Conservation (phyloP, 2,113 vertebrate genomes). For the Oreochromis tanganicae region DNA sequence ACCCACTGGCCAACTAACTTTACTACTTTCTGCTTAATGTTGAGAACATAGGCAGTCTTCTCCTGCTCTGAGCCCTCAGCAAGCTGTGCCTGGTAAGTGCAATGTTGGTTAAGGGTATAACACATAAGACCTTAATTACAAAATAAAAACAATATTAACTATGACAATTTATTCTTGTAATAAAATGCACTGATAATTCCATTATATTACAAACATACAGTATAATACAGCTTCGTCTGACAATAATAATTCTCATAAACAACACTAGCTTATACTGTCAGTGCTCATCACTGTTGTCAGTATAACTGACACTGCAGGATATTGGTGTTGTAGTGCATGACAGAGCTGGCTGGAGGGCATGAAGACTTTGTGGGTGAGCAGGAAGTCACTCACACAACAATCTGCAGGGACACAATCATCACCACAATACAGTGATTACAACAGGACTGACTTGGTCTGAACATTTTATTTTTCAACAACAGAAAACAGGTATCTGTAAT, state of each 20-base stretch:
- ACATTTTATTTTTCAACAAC: neutral
- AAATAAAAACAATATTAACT: neutral
- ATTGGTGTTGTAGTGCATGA: constrained; percentile 84
- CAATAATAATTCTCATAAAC: neutral
- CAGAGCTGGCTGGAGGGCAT: constrained; percentile 88
- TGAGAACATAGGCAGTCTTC: constrained; percentile 77
- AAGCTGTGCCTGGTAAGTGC: constrained; percentile 81
- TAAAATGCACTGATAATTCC: accelerated
- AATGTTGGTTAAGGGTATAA: constrained; percentile 70
- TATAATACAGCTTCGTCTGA: neutral
- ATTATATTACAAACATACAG: accelerated
- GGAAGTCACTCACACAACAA: constrained; percentile 83
- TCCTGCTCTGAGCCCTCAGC: constrained; percentile 84
- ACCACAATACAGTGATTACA: neutral
- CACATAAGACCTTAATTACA: neutral
- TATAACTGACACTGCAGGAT: constrained; percentile 71
- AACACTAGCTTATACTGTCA: neutral
- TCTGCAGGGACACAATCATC: constrained; percentile 68
- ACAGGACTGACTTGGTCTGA: neutral
- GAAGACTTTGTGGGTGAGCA: constrained; percentile 89
- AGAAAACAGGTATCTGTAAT: neutral
- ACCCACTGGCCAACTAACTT: constrained; percentile 87
- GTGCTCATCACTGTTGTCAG: neutral
- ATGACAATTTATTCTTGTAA: neutral
- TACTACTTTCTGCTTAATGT: constrained; percentile 84